A percentile compares a stretch with the other conserved stretches of the same genome.
phyloP scores from a whole-genome alignment of 2,113 vertebrate genomes.

The Mesitornis unicolor region DNA sequence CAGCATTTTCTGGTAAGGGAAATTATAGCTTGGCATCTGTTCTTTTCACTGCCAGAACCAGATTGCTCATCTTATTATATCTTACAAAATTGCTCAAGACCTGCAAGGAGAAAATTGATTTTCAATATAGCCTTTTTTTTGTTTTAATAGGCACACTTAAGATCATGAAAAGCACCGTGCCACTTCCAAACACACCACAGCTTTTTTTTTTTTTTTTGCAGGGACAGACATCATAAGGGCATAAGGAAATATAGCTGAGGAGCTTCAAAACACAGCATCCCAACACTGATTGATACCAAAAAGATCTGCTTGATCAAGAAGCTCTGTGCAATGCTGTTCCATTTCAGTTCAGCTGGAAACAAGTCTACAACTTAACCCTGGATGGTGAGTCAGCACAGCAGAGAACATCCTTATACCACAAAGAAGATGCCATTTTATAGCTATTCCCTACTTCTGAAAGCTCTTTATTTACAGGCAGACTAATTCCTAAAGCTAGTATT shows the following conservation, averaged over 20 bases:
- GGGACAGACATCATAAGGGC: neutral
- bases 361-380: neutral
- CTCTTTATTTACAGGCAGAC: neutral
- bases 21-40: constrained; percentile 67
- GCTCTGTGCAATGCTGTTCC: neutral
- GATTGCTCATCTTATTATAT: constrained; percentile 69
- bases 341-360: neutral
- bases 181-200: neutral
- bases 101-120: constrained; percentile 64
- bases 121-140: constrained; percentile 38
- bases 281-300: neutral
- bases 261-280: neutral
- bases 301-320: neutral
- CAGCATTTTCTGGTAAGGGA: constrained; percentile 52
- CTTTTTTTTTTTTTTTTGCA: neutral
- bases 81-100: constrained; percentile 60
- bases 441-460: neutral
- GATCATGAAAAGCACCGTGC: neutral
- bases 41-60: constrained; percentile 67
- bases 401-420: neutral
- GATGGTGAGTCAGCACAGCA: neutral
- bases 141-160: constrained; percentile 44
- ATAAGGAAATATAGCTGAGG: neutral
- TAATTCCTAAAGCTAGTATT: neutral
- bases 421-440: neutral